Evolutionary conservation across 2,797 vertebrate species (phyloP), one percentile per base, ranked within the genome.

Genomic region (Melanotaenia trifasciata): DNA sequence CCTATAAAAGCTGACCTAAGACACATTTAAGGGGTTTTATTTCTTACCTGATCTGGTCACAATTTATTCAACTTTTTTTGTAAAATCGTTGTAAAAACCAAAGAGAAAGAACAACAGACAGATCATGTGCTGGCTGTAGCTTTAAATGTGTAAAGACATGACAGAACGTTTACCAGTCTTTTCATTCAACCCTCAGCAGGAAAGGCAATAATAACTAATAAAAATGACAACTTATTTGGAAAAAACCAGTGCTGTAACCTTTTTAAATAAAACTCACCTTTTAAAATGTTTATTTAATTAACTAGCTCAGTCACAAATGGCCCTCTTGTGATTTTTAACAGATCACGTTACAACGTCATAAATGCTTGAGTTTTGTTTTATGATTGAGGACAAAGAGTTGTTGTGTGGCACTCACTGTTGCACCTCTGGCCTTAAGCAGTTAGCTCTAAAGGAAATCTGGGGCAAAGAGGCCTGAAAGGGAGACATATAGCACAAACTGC

Each of bases 391-490:
- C 59, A 79, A 73, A 78, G 74, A 45, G 61, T 70, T 1, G 69
- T 59, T 68, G 67, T 69, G 84, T 35, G 76, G 43, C 79, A 74
- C 83, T 89, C 84, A 79, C 72, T 81, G 80, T 68, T 85, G 85
- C 80, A 90, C 89, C 89, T 93, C 85, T 87, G 83, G 85, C 84
- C 84, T 87, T 35, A 70, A 87, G 80, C 81, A 87, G 85, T 87
- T 84, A 83, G 84, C 57, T 93, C 85, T 86, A 85, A 90, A 73
- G 79, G 70, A 87, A 92, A 94, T 91, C 89, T 92, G 83, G 93
- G 92, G 84, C 92, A 90, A 81, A 88, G 78, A 87, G 87, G 89
- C 90, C 88, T 92, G 87, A 91, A 92, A 93, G 87, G 85, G 83
- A 92, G 86, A 90, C 83, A 80, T 92, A 92, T 89, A 93, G 84